phyloP scores from a whole-genome alignment of 2,113 vertebrate species.

The Parus major region DNA sequence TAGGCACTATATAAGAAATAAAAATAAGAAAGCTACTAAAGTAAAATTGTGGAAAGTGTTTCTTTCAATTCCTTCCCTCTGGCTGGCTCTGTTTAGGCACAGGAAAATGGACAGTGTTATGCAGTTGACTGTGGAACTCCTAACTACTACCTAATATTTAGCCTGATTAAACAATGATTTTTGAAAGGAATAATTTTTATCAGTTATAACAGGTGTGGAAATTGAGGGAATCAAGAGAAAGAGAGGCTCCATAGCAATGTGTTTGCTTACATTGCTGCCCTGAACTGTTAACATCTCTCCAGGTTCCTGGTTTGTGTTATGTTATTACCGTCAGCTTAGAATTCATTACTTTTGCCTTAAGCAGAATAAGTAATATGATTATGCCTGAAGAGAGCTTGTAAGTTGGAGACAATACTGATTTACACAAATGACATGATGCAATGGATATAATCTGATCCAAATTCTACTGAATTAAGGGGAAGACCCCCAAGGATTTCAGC shows the following conservation, averaged over 20 bases:
- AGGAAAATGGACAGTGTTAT: neutral
- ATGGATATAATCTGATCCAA: neutral
- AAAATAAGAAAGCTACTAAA: neutral
- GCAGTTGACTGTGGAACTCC: neutral
- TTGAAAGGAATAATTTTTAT: neutral
- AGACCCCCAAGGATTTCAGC: neutral
- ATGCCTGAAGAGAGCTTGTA: conserved; percentile 24
- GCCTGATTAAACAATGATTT: neutral
- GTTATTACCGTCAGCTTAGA: neutral
- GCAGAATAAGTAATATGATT: conserved; percentile 13
- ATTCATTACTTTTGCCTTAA: conserved; percentile 28
- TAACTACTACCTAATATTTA: neutral
- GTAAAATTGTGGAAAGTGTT: neutral
- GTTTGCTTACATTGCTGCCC: neutral
- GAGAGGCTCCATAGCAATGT: neutral
- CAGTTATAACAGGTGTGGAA: neutral
- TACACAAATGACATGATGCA: neutral
- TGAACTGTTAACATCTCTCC: neutral
- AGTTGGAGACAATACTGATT: neutral
- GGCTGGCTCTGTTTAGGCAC: neutral
- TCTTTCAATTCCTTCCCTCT: neutral
- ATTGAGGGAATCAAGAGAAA: neutral
- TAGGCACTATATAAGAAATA: neutral
- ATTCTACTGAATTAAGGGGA: neutral
- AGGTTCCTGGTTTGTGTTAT: conserved; percentile 13